Base-by-base conservation (phyloP, 2,797 vertebrate species). In the Vireo griseus region DNA sequence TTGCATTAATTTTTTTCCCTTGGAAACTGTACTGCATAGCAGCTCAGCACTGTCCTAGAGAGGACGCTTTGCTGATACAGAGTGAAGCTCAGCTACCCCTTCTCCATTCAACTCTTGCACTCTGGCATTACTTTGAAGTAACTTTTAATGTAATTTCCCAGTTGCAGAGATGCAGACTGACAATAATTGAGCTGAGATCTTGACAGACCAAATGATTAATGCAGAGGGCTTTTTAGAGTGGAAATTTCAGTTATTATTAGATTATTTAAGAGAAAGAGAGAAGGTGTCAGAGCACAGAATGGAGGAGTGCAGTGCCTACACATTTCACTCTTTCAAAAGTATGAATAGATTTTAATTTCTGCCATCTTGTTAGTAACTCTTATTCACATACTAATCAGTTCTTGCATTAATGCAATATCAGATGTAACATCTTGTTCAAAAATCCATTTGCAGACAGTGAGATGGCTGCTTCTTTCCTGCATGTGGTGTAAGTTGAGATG, bases 201-300 rank as follows among this genome's bases (percentile, higher is more conserved):
- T 16, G 14, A 84, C 92, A 96, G 88, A 90, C 63, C 71, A 55
- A 73, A 88, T 93, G 82, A 95, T 95, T 95, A 97, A 95, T 96
- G 90, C 85, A 69, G 88, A 94, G 52, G 62, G 66, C 16, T 92
- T 95, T 96, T 86, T 92, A 61, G 94, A 95, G 94, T 94, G 86
- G 89, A 97, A 96, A 94, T 54, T 86, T 92, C 68, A 57, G 80
- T 81, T 95, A 94, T 94, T 93, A 92, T 94, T 96, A 95, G 85
- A 95, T 94, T 90, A 92, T 91, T 96, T 57, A 77, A 69, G 92
- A 93, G 78, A 91, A 96, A 63, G 68, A 87, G 55, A 76, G 59
- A 86, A 93, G 61, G 75, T 91, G 89, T 92, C 75, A 95, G 88
- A 92, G 61, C 69, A 84, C 68, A 80, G 69, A 93, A 82, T 14